Evolutionary conservation across 2,113 vertebrate genomes (phyloP).

Genomic region (Alethe diademata): DNA sequence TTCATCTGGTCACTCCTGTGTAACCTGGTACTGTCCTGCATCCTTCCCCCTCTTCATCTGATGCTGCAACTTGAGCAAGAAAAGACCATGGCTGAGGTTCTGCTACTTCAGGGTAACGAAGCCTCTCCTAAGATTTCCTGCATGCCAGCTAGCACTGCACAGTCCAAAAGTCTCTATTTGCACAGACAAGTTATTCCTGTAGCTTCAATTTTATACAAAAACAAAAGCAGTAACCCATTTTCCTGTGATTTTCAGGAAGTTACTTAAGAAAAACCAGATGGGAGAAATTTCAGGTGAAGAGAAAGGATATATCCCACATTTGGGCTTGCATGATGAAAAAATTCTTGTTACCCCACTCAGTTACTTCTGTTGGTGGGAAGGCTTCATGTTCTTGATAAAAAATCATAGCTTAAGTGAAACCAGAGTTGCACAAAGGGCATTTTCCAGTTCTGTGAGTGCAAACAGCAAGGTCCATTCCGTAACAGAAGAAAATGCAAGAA

Average conservation of each 20-base stretch:
- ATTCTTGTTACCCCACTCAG: background rate
- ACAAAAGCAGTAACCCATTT: background rate
- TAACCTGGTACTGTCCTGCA: background rate
- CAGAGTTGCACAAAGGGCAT: background rate
- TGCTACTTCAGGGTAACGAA: background rate
- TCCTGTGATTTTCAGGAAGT: background rate
- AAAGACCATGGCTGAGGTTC: background rate
- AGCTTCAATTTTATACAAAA: background rate
- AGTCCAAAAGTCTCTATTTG: background rate
- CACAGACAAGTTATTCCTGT: background rate
- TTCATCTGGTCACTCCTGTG: background rate
- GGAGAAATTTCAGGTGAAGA: background rate
- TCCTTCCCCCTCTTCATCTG: background rate
- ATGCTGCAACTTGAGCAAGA: background rate
- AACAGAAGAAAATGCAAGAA: background rate
- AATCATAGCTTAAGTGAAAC: background rate
- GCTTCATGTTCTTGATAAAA: background rate
- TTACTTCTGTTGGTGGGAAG: background rate
- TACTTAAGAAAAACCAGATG: background rate
- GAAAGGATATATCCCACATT: background rate
- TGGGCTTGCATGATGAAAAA: background rate
- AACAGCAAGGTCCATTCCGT: background rate
- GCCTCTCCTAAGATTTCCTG: background rate
- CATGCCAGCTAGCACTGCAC: background rate
- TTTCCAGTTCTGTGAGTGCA: background rate